Percentiles rank a stretch among this genome's conserved stretches.
Conservation (phyloP, 2,888 invertebrate species). For the Candidula unifasciata region DNA sequence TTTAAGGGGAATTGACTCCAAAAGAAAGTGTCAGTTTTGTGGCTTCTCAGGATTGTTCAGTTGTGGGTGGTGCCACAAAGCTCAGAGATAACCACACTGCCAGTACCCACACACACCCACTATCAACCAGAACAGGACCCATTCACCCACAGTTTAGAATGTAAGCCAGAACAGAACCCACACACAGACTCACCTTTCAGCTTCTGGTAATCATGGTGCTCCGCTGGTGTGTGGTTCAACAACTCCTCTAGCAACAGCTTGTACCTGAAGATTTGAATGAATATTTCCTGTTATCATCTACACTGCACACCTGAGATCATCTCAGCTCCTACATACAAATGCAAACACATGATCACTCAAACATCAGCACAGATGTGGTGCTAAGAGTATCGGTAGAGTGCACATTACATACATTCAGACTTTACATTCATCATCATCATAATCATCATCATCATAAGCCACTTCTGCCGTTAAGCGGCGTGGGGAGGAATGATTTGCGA, state of each 20-base stretch:
- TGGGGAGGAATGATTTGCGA: too few relatives aligned
- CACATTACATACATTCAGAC: too few relatives aligned
- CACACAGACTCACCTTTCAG: conserved; percentile 65
- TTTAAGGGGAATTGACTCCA: too few relatives aligned
- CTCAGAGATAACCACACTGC: too few relatives aligned
- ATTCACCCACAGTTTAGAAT: conserved; percentile 79
- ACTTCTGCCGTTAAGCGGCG: too few relatives aligned
- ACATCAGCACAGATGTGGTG: too few relatives aligned
- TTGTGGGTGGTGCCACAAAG: conserved; percentile 83
- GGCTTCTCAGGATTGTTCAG: conserved; percentile 82
- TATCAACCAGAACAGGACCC: conserved; percentile 76
- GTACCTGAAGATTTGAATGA: conserved; percentile 81
- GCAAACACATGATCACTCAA: too few relatives aligned
- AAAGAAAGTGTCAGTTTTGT: too few relatives aligned
- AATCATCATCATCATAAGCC: too few relatives aligned
- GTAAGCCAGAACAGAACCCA: conserved; percentile 79
- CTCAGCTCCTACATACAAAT: not conserved
- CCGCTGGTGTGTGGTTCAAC: conserved; percentile 81
- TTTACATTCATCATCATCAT: too few relatives aligned
- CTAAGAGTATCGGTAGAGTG: too few relatives aligned
- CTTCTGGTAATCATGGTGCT: conserved; percentile 81
- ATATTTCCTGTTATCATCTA: not conserved
- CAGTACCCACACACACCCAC: conserved; percentile 57
- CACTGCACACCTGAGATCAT: not conserved
- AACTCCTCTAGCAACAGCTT: conserved; percentile 85